Evolutionary conservation across 2,888 invertebrate species (phyloP).

Genomic region (Rhodophaea formosa): DNA sequence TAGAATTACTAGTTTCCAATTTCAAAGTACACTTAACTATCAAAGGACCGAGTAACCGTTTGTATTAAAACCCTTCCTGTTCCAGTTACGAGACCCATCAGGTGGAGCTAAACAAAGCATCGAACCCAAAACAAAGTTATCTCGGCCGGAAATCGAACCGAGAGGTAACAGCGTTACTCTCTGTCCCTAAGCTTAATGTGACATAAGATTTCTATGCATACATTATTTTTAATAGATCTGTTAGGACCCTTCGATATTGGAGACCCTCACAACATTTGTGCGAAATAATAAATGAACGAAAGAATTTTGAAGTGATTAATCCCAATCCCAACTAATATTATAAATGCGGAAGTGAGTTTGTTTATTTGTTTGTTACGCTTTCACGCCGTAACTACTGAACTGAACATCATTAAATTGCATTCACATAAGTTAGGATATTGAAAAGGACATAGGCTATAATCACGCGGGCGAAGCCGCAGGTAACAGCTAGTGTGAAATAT

Average conservation of each 20-base stretch:
- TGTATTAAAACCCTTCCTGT: not conserved
- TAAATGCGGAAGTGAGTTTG: no score
- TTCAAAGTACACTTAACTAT: no score
- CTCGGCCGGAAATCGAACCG: slow-evolving; percentile 19
- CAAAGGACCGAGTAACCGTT: no score
- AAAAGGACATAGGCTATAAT: no score
- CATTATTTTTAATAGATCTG: not conserved
- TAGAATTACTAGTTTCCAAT: no score
- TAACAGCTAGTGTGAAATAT: not conserved
- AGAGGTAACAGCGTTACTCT: not conserved
- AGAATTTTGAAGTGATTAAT: not conserved
- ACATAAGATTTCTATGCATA: not conserved
- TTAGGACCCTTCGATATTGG: not conserved
- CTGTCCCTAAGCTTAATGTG: not conserved
- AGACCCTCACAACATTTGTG: not conserved
- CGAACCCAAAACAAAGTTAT: slow-evolving; percentile 1
- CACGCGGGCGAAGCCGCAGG: no score
- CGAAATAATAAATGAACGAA: not conserved
- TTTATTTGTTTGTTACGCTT: no score
- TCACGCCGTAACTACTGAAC: no score
- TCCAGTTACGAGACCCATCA: not conserved
- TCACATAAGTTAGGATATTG: no score
- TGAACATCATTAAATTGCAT: no score
- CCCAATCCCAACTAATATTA: not conserved
- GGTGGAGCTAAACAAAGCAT: not conserved